Evolutionary conservation across 1,140 invertebrate genomes (phyloP).

Genomic region (Drepana arcuata): DNA sequence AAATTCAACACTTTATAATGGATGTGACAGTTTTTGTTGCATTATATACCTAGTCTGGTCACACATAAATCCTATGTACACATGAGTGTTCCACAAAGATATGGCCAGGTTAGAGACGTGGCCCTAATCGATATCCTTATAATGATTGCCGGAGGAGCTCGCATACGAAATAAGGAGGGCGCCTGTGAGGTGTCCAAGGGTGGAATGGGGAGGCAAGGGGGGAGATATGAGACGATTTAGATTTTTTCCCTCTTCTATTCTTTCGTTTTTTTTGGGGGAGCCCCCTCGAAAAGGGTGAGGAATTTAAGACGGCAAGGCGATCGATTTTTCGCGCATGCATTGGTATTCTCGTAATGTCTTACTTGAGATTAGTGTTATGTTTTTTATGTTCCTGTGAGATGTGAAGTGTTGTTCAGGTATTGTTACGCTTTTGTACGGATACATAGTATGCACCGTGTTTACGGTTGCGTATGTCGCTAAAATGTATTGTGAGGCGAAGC

Average conservation of each 20-base stretch:
- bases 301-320: constrained; percentile 66
- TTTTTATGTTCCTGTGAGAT: constrained; percentile 21
- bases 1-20: too few species aligned
- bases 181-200: constrained; percentile 57
- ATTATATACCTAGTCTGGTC: too few species aligned
- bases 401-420: too few species aligned
- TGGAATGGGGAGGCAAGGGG: constrained; percentile 25
- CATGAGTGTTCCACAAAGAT: constrained; percentile 55
- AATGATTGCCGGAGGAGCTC: constrained; percentile 69
- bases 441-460: too few species aligned
- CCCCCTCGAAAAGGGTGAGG: constrained; percentile 67
- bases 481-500: too few species aligned
- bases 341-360: constrained; percentile 70
- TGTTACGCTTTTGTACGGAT: too few species aligned
- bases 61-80: constrained; percentile 28
- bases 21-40: too few species aligned
- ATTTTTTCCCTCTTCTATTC: constrained; percentile 71
- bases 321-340: constrained; percentile 70
- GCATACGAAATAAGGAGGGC: constrained; percentile 71
- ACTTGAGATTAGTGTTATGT: constrained; percentile 67
- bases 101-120: constrained; percentile 63
- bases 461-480: too few species aligned
- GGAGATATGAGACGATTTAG: constrained; percentile 71
- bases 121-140: constrained; percentile 69
- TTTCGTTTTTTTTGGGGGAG: constrained; percentile 69